A percentile compares a stretch with the other conserved stretches of the same genome.
Evolutionary conservation across 2,888 invertebrate species (phyloP).

Genomic region (Sesamia inferens): DNA sequence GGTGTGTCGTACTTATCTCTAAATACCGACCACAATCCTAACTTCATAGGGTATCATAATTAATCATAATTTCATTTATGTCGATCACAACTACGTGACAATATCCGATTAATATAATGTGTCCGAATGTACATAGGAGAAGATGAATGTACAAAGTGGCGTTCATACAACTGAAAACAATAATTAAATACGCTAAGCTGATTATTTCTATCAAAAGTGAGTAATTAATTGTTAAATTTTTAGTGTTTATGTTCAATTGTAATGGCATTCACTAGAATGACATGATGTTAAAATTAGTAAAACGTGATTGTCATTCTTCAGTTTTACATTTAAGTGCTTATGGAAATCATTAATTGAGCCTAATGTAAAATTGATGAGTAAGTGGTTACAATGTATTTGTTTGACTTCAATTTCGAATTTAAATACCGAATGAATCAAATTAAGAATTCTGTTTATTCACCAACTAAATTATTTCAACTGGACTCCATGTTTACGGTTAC

Average conservation of each 20-base stretch:
- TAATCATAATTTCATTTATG: slow-evolving; percentile 30
- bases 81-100: slow-evolving; percentile 18
- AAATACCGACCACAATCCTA: background rate
- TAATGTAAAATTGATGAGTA: background rate
- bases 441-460: background rate
- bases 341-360: background rate
- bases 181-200: slow-evolving; percentile 1
- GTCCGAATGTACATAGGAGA: background rate
- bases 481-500: background rate
- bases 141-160: background rate
- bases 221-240: slow-evolving; percentile 25
- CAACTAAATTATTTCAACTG: background rate
- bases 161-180: slow-evolving; percentile 6
- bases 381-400: background rate
- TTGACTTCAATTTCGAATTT: background rate
- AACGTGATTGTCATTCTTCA: background rate
- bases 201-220: slow-evolving; percentile 11
- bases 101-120: background rate
- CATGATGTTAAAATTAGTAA: slow-evolving; percentile 2
- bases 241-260: slow-evolving; percentile 4
- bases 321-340: background rate
- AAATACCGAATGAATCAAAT: background rate
- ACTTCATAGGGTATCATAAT: slow-evolving; percentile 19
- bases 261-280: background rate
- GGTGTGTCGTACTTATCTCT: background rate